A percentile compares a stretch with the other conserved stretches of the same genome.
These are phyloP conservation scores for Chloroceryle amazona DNA, from an alignment of 2,797 vertebrate species.

Conservation along the genomic window DNA sequence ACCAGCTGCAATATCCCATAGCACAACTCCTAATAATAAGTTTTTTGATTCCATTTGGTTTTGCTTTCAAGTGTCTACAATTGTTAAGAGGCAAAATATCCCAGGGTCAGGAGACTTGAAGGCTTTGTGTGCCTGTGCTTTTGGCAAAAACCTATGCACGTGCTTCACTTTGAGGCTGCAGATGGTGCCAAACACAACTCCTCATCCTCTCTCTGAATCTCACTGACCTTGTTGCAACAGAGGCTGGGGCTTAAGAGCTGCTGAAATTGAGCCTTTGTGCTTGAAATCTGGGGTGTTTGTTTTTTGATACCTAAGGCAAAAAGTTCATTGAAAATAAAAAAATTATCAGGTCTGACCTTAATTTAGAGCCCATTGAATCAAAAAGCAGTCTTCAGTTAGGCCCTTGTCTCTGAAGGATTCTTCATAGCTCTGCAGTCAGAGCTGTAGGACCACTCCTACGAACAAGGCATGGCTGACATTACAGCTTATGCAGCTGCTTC, in stretches of 20 bases:
- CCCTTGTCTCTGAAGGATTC: background rate
- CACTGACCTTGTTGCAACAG: background rate
- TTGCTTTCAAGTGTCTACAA: background rate
- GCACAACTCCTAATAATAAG: background rate
- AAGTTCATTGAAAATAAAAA: conserved; percentile 20
- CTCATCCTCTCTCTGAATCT: background rate
- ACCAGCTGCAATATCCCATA: background rate
- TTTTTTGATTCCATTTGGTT: background rate
- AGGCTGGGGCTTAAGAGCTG: background rate
- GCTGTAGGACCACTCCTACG: background rate
- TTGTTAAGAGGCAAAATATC: background rate
- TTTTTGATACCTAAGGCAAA: background rate
- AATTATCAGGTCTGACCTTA: background rate
- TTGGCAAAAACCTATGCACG: background rate
- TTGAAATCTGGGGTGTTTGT: background rate
- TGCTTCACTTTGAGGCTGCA: background rate
- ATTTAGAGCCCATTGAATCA: conserved; percentile 22
- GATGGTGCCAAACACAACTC: background rate
- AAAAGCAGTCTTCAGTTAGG: background rate
- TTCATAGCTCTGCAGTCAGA: background rate
- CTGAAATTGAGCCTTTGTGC: background rate
- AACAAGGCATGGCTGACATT: background rate
- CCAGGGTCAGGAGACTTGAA: background rate
- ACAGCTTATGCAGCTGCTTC: background rate
- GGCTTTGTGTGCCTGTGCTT: background rate